Conservation (phyloP, 1,140 invertebrate species). For the Bombus sibiricus region DNA sequence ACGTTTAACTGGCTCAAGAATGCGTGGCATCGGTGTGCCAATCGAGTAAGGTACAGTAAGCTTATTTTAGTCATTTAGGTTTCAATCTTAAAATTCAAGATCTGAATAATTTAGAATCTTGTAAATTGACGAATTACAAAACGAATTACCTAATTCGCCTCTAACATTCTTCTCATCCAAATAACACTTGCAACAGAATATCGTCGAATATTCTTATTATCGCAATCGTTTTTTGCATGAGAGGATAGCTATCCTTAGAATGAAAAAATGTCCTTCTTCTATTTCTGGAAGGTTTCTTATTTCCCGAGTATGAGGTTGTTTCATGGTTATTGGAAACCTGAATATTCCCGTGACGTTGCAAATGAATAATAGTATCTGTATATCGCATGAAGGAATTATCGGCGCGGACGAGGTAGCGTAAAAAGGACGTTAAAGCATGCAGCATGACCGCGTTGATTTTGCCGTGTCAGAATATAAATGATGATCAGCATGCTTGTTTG, state of each 20-base stretch:
- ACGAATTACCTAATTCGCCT: no score
- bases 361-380: neutral
- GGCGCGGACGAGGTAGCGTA: neutral
- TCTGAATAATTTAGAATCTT: no score
- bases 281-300: neutral
- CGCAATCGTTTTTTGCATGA: neutral
- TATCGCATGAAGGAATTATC: neutral
- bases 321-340: neutral
- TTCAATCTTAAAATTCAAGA: no score
- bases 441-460: constrained; percentile 10
- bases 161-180: no score
- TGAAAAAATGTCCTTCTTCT: neutral
- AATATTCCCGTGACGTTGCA: neutral
- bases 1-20: constrained; percentile 39
- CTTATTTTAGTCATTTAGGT: no score
- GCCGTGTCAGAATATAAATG: constrained; percentile 36
- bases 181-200: no score
- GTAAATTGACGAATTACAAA: no score
- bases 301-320: neutral
- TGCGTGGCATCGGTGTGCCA: neutral
- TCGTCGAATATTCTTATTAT: no score
- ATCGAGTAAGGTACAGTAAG: neutral
- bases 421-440: neutral
- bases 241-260: neutral
- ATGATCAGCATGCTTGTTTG: neutral